phyloP scores from a whole-genome alignment of 1,140 invertebrate genomes.

The Drosophila kurseongensis region DNA sequence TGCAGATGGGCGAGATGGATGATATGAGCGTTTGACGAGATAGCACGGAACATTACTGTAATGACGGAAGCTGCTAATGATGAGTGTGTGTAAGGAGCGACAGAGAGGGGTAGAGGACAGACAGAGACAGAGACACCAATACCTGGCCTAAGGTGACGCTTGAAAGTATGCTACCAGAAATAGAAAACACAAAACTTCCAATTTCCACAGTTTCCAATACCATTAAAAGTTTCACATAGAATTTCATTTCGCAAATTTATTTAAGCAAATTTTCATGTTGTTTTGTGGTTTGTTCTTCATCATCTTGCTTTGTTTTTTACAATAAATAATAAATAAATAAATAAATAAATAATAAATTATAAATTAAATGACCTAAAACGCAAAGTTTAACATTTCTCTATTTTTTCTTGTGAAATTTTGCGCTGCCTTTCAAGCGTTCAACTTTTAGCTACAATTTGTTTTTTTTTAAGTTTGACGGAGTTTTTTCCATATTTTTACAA shows the following conservation, averaged over 20 bases:
- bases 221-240: constrained; percentile 70
- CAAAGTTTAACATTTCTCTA: constrained; percentile 71
- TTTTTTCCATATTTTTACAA: constrained; percentile 38
- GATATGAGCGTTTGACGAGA: constrained; percentile 19
- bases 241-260: constrained; percentile 80
- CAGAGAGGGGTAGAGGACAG: constrained; percentile 1
- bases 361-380: constrained; percentile 80
- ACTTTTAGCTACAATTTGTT: constrained; percentile 78
- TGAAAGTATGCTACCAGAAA: constrained; percentile 64
- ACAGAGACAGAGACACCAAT: constrained; percentile 15
- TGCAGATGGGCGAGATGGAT: constrained; percentile 26
- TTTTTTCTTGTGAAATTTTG: constrained; percentile 56
- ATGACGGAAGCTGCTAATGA: constrained; percentile 35
- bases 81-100: constrained; percentile 12
- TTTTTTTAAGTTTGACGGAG: constrained; percentile 14
- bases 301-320: constrained; percentile 62
- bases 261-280: constrained; percentile 73
- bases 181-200: constrained; percentile 58
- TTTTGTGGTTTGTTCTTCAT: constrained; percentile 39
- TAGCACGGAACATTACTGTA: constrained; percentile 24
- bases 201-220: constrained; percentile 56
- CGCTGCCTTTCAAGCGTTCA: constrained; percentile 80
- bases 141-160: constrained; percentile 65
- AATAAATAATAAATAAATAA: constrained; percentile 82
- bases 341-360: constrained; percentile 83